Evolutionary conservation across 2,888 invertebrate species (phyloP), one percentile per base, ranked within the genome.

Genomic region (Dolichomitus sp.): DNA sequence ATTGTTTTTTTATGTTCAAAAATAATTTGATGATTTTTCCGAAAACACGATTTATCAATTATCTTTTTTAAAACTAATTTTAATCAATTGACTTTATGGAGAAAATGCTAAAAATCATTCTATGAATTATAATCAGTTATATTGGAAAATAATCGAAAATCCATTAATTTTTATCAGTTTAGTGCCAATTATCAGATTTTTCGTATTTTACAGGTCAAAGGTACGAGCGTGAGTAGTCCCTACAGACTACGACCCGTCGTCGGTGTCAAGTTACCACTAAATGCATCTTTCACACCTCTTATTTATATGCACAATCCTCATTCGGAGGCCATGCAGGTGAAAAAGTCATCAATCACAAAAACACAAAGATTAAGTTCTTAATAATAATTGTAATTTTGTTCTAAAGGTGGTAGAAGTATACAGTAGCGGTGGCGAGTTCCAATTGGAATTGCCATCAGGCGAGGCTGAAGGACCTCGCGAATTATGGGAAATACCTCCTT

Each of bases 281-380:
- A 99, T 95, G 97, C 98, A 88, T 97, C 97, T 85, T 97, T 98
- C 92, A 96, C 97, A 90, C 98, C 98, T 81, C 95, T 97, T 92
- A 97, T 99, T 92, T 96, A 97, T 90, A 96, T 99, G 95, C 97
- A 99, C 95, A 99, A 99, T 96, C 99, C 99, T 87, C 97, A 98
- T 93, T 95, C 96, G 89, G 96, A 96, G 90, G 95, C 97, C 80
- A 95, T 99, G 94, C 98, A 98, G 96, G 97, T 98, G 94, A 92
- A 74, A 54, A 48, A 69, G 59, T 73, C 54, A 72, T 54, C 4
- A 17, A 54, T 52, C 4, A 2, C 19, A 27, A 27, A 27, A 50
- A 3, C 4, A 5, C 14, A 4, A 0, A 14, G 27, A 54, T 54
- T 12, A 54, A 14, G 5, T 17, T 50, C 12, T 54, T 0, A 27